Evolutionary conservation across 2,888 invertebrate species (phyloP), one percentile per base, ranked within the genome.

Genomic region (Apodemia hepburni): DNA sequence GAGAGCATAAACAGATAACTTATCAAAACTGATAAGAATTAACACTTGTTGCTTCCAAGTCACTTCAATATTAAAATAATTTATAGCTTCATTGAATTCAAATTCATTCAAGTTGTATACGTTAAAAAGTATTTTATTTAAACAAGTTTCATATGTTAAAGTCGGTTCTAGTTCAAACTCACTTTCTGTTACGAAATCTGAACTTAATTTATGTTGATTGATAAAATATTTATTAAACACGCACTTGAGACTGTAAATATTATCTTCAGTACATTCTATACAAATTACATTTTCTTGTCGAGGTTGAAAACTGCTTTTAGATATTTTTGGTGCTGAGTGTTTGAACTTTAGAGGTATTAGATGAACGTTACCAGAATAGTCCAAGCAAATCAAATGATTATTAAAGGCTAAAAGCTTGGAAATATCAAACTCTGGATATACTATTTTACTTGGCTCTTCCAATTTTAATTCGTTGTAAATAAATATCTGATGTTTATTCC

Each of bases 401-500:
- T 77, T 76, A 1, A 77, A 73, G 38, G 77, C 59, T 22, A 85
- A 63, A 8, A 88, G 57, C 38, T 74, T 65, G 6, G 72, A 65
- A 61, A 87, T 75, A 68, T 76, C 75, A 60, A 84, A 88, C 54
- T 80, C 82, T 0, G 85, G 82, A 11, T 71, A 65, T 29, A 85
- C 71, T 61, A 69, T 67, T 68, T 77, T 77, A 15, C 73, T 69
- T 8, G 68, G 61, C 60, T 61, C 68, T 15, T 79, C 72, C 18
- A 87, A 79, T 59, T 80, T 73, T 0, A 73, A 62, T 45, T 79
- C 73, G 65, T 83, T 79, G 64, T 85, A 86, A 7, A 87, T 61
- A 58, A 84, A 83, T 72, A 91, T 79, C 78, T 89, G 87, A 72
- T 80, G 85, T 69, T 79, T 85, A 73, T 88, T 89, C 89, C 88